These are phyloP conservation scores for Dendrophyllia cribrosa DNA, from an alignment of 64 coral and sea anemone species.

Conservation along the genomic window DNA sequence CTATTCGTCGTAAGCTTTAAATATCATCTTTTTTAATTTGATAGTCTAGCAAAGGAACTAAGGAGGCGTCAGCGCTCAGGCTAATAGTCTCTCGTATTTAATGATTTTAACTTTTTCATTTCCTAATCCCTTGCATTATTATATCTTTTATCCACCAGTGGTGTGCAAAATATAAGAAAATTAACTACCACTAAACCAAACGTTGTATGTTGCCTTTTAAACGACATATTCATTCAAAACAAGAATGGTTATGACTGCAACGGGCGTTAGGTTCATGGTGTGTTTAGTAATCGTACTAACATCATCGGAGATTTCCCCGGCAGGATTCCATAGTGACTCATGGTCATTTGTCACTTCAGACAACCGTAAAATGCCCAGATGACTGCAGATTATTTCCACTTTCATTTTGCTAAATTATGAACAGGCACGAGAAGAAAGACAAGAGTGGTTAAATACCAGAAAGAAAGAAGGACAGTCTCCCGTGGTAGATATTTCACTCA, in stretches of 20 bases:
- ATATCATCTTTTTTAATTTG: too few relatives aligned
- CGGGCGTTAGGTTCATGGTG: too few relatives aligned
- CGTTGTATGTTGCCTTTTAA: background rate
- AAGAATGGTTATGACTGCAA: background rate
- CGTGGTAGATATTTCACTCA: background rate
- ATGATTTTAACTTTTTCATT: too few relatives aligned
- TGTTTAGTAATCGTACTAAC: background rate
- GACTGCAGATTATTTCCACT: background rate
- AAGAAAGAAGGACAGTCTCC: background rate
- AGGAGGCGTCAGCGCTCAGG: too few relatives aligned
- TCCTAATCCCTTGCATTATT: too few relatives aligned
- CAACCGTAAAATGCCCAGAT: background rate
- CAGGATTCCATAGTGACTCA: background rate
- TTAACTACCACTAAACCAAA: too few relatives aligned
- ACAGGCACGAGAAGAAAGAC: background rate
- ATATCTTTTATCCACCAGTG: too few relatives aligned
- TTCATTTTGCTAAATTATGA: too few relatives aligned
- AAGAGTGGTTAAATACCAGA: slow-evolving; percentile 1
- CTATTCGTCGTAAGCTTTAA: too few relatives aligned
- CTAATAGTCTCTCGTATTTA: too few relatives aligned
- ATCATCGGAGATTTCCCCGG: background rate
- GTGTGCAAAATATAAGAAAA: too few relatives aligned
- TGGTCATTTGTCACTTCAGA: background rate
- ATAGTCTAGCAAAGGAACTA: too few relatives aligned
- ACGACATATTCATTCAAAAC: background rate